These are phyloP conservation scores for Drosophila murphyi DNA, from an alignment of 1,140 invertebrate genomes.

Conservation along the genomic window DNA sequence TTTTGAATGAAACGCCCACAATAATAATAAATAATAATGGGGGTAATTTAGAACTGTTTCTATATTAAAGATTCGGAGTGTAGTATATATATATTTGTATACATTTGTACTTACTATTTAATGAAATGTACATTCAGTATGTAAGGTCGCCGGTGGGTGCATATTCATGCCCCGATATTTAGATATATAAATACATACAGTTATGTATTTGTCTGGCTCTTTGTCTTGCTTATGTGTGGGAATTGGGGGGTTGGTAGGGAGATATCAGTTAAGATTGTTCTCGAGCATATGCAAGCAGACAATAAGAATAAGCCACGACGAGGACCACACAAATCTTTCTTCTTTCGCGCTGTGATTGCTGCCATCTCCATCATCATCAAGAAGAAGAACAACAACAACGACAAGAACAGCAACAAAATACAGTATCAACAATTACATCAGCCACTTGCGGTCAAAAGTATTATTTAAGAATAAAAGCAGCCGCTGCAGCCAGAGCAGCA, in stretches of 20 bases:
- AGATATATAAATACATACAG: background rate
- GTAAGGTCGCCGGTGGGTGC: background rate
- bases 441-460: constrained; percentile 70
- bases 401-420: constrained; percentile 14
- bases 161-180: background rate
- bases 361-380: constrained; percentile 46
- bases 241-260: background rate
- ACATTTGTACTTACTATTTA: background rate
- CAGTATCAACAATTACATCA: constrained; percentile 25
- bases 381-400: constrained; percentile 17
- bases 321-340: constrained; percentile 57
- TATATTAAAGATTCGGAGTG: background rate
- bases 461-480: constrained; percentile 69
- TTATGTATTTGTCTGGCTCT: constrained; percentile 33
- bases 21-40: too few relatives aligned
- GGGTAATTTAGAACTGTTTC: constrained; percentile 1
- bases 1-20: too few relatives aligned
- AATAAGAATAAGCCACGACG: constrained; percentile 39
- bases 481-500: constrained; percentile 35
- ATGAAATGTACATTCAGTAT: constrained; percentile 11
- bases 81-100: background rate
- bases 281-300: constrained; percentile 36
- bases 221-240: constrained; percentile 31
- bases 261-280: constrained; percentile 33
- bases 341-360: constrained; percentile 25